Evolutionary conservation across 1,140 invertebrate genomes (phyloP).

Genomic region (Ips typographus): DNA sequence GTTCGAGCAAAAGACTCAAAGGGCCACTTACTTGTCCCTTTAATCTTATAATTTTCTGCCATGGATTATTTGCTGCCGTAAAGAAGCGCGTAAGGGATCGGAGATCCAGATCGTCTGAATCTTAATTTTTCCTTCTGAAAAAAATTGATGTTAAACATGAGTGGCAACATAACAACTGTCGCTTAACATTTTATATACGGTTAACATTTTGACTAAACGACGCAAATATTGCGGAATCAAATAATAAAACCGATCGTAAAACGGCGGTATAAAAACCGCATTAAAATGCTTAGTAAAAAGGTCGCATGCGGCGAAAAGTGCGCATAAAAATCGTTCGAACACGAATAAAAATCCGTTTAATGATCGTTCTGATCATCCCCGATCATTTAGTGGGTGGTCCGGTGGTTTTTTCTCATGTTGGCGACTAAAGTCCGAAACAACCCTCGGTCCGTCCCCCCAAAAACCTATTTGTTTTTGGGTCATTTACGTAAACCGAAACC

Average conservation of each 20-base stretch:
- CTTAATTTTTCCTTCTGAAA: constrained; percentile 1
- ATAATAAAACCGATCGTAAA: constrained; percentile 24
- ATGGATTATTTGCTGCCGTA: constrained; percentile 33
- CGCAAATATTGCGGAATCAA: constrained; percentile 24
- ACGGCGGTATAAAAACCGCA: constrained; percentile 19
- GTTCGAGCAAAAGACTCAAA: constrained; percentile 25
- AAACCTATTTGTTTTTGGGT: constrained; percentile 28
- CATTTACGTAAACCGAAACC: constrained; percentile 30
- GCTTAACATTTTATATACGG: constrained; percentile 5
- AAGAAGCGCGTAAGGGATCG: constrained; percentile 1
- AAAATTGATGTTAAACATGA: neutral
- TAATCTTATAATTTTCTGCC: constrained; percentile 35
- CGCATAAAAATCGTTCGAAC: constrained; percentile 25
- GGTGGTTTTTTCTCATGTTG: neutral
- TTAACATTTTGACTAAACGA: constrained; percentile 27
- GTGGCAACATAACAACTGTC: neutral
- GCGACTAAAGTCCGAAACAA: neutral
- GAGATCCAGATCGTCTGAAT: neutral
- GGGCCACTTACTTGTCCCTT: constrained; percentile 31
- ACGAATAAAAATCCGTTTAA: constrained; percentile 19
- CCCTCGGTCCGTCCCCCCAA: neutral
- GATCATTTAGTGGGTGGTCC: constrained; percentile 8
- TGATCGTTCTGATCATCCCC: constrained; percentile 4
- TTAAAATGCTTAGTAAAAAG: constrained; percentile 24
- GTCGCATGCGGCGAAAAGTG: constrained; percentile 13